These are phyloP conservation scores for Dione vanillae DNA, from an alignment of 2,888 invertebrate genomes.

Conservation along the genomic window DNA sequence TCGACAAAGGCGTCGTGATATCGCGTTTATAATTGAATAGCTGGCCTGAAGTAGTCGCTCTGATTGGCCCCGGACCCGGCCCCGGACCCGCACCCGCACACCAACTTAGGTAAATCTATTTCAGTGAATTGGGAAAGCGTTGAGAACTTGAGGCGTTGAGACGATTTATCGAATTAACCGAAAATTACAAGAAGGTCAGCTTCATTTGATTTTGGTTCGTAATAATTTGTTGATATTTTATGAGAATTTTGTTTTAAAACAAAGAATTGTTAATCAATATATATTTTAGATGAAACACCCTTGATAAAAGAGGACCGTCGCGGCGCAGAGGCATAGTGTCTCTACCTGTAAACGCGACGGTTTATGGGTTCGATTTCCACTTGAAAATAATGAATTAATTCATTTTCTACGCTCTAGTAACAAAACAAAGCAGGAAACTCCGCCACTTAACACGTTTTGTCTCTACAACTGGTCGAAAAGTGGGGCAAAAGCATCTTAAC, in stretches of 20 bases:
- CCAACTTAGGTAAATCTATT: slow-evolving; percentile 38
- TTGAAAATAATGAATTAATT: too few relatives aligned
- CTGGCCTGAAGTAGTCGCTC: slow-evolving; percentile 57
- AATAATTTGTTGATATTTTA: slow-evolving; percentile 5
- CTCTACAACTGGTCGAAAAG: too few relatives aligned
- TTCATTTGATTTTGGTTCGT: slow-evolving; percentile 2
- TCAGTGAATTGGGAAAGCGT: slow-evolving; percentile 8
- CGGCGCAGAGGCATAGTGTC: too few relatives aligned
- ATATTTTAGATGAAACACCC: too few relatives aligned
- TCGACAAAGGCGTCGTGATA: slow-evolving; percentile 35
- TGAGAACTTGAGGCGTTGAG: slow-evolving; percentile 5
- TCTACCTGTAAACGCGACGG: too few relatives aligned
- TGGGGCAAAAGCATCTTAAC: too few relatives aligned
- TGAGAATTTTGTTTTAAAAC: slow-evolving; percentile 9
- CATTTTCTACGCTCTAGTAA: too few relatives aligned
- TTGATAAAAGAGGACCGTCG: too few relatives aligned
- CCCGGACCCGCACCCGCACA: slow-evolving; percentile 51
- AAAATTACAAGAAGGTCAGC: slow-evolving; percentile 18
- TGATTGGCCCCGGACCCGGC: slow-evolving; percentile 59
- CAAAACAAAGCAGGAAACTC: too few relatives aligned
- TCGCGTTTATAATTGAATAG: slow-evolving; percentile 69
- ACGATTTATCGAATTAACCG: slow-evolving; percentile 15
- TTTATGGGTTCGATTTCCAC: too few relatives aligned
- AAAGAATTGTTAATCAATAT: too few relatives aligned
- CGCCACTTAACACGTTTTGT: too few relatives aligned